These are phyloP conservation scores for Drosophila multiciliata DNA, from an alignment of 2,888 invertebrate species.

Conservation along the genomic window DNA sequence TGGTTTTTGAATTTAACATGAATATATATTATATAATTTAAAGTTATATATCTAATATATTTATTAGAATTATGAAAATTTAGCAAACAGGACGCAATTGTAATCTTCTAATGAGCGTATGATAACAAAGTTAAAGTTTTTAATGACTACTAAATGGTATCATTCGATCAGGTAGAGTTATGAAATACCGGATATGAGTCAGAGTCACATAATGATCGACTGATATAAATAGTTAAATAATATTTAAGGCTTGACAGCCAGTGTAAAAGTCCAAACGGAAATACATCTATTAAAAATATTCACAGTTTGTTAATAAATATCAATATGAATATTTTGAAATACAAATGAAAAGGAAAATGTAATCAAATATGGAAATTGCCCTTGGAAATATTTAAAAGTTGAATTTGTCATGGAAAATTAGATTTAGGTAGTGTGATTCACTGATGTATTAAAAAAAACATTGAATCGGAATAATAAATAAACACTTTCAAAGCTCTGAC, in stretches of 20 bases:
- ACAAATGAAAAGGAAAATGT: no score
- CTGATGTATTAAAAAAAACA: not conserved
- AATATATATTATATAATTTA: not conserved
- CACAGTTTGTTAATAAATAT: constrained; percentile 16
- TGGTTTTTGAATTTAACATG: no score
- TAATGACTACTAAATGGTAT: constrained; percentile 31
- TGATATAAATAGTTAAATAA: constrained; percentile 60
- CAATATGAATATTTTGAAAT: constrained; percentile 1
- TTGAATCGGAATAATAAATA: not conserved
- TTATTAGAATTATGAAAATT: no score
- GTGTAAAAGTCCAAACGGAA: constrained; percentile 41
- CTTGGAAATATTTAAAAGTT: not conserved
- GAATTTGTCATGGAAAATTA: not conserved
- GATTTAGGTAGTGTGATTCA: not conserved
- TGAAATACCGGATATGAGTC: constrained; percentile 65
- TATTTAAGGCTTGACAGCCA: constrained; percentile 46
- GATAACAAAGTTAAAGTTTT: constrained; percentile 29
- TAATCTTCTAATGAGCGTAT: not conserved
- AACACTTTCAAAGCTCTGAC: not conserved
- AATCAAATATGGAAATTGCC: not conserved
- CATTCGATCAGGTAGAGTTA: constrained; percentile 43
- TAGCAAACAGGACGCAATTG: not conserved
- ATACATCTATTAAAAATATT: constrained; percentile 24
- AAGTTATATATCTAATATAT: not conserved
- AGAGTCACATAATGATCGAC: constrained; percentile 54